Evolutionary conservation across 1,140 invertebrate species (phyloP).

Genomic region (Pogonomyrmex barbatus): DNA sequence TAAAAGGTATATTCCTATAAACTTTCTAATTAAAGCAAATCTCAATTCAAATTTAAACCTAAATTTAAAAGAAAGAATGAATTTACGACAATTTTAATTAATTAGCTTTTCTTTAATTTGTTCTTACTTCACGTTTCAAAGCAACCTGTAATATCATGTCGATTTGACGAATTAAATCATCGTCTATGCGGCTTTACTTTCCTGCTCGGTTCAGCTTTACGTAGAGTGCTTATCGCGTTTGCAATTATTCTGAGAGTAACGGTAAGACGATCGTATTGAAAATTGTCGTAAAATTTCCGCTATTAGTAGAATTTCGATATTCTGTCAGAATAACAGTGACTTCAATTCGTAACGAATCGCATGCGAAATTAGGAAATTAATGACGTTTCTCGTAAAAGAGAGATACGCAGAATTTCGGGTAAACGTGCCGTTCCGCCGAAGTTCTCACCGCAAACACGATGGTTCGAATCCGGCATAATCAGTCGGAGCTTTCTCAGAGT

Average conservation of each 20-base stretch:
- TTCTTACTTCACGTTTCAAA: neutral
- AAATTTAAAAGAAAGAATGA: neutral
- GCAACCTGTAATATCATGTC: neutral
- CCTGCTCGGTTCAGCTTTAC: constrained; percentile 15
- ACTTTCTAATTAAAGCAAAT: neutral
- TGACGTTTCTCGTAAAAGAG: constrained; percentile 36
- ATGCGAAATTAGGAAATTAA: constrained; percentile 53
- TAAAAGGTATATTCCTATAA: neutral
- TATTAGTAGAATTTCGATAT: constrained; percentile 17
- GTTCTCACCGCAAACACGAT: constrained; percentile 53
- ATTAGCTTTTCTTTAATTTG: neutral
- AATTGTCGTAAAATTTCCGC: constrained; percentile 55
- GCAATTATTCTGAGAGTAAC: constrained; percentile 67
- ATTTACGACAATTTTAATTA: neutral
- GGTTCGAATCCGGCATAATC: constrained; percentile 56
- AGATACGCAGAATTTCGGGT: constrained; percentile 46
- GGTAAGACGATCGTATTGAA: constrained; percentile 54
- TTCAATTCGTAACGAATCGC: neutral
- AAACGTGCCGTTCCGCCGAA: constrained; percentile 28
- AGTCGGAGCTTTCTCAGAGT: constrained; percentile 62
- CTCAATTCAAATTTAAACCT: neutral
- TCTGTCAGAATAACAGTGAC: neutral
- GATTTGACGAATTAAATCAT: constrained; percentile 19
- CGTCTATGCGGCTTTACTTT: constrained; percentile 41
- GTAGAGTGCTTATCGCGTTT: constrained; percentile 47